Conservation (phyloP, 2,113 vertebrate species). For the Hirundichthys speculiger region DNA sequence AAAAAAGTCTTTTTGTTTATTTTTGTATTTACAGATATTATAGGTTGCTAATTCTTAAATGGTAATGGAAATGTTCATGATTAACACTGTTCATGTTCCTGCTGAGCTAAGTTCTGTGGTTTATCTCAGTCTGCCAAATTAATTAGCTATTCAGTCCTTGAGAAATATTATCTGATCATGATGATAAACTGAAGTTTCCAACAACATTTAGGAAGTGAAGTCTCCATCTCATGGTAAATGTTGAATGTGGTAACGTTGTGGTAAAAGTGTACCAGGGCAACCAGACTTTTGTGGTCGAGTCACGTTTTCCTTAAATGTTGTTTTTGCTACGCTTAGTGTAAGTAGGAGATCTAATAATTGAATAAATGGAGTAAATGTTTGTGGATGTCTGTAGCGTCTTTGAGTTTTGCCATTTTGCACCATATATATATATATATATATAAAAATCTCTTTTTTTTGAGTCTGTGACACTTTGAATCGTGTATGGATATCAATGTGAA, state of each 20-base stretch:
- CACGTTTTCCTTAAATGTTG: not conserved
- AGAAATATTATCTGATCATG: not conserved
- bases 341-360: constrained; percentile 9
- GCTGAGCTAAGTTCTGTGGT: constrained; percentile 21
- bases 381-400: constrained; percentile 34
- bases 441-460: constrained; percentile 24
- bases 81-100: constrained; percentile 1
- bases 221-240: constrained; percentile 23
- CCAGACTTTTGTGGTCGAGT: not conserved
- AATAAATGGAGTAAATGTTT: constrained; percentile 40
- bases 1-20: constrained; percentile 32
- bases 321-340: constrained; percentile 4
- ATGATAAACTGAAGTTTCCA: constrained; percentile 11
- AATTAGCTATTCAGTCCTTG: constrained; percentile 4
- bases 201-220: constrained; percentile 7
- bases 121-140: constrained; percentile 51
- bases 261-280: constrained; percentile 7
- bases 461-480: constrained; percentile 1
- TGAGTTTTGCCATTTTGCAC: constrained; percentile 54
- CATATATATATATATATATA: not conserved
- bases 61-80: constrained; percentile 8
- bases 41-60: constrained; percentile 5
- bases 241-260: constrained; percentile 2
- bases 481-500: not conserved
- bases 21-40: constrained; percentile 46